These are phyloP conservation scores for Odontesthes bonariensis DNA, from an alignment of 2,113 vertebrate species.

Conservation along the genomic window DNA sequence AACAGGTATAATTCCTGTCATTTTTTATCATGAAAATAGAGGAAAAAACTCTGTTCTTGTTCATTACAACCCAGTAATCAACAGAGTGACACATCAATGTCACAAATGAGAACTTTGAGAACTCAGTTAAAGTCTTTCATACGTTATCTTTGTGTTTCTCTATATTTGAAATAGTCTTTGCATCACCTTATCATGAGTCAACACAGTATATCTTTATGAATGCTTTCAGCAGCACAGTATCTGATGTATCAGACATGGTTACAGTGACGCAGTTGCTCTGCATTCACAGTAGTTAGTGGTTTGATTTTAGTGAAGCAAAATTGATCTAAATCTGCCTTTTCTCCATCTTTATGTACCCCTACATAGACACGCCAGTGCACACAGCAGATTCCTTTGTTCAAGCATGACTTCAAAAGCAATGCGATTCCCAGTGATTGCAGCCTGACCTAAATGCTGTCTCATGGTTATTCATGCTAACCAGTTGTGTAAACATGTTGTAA, in stretches of 20 bases:
- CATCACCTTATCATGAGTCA: background rate
- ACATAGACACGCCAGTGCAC: background rate
- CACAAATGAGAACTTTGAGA: background rate
- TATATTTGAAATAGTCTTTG: background rate
- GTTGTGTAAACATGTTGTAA: no score
- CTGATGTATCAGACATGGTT: background rate
- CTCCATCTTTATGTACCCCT: background rate
- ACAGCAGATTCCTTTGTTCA: background rate
- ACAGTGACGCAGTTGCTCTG: background rate
- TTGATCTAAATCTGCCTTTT: conserved; percentile 12
- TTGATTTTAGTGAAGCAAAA: background rate
- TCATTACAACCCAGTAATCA: background rate
- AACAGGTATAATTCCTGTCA: background rate
- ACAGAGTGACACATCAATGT: background rate
- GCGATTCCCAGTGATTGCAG: background rate
- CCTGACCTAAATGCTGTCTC: background rate
- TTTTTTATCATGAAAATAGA: background rate
- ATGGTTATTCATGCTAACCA: background rate
- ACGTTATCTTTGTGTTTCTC: background rate
- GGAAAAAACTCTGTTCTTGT: background rate
- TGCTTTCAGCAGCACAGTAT: background rate
- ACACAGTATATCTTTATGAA: background rate
- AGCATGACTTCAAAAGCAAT: background rate
- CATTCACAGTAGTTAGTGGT: background rate
- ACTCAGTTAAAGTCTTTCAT: background rate